phyloP scores from a whole-genome alignment of 2,113 vertebrate genomes.

The Dinomys branickii region DNA sequence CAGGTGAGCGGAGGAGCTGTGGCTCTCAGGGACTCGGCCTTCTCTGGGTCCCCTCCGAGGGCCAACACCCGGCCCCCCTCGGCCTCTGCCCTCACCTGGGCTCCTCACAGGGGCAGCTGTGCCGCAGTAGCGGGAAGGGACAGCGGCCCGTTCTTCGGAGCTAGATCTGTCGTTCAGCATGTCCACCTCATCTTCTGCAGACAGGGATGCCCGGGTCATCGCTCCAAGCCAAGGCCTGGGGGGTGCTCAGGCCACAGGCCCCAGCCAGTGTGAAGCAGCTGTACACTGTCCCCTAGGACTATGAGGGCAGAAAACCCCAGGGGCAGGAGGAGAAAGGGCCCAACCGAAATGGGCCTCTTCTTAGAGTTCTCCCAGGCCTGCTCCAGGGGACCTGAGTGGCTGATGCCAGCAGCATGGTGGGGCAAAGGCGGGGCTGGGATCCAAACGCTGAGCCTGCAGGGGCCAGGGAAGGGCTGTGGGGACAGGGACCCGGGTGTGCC shows the following conservation, averaged over 20 bases:
- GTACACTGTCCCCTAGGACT: not conserved
- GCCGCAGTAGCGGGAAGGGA: constrained; percentile 58
- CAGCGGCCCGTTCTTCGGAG: constrained; percentile 57
- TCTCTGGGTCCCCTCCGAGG: not conserved
- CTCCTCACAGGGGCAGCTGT: not conserved
- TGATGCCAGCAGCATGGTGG: not conserved
- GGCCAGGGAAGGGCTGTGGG: not conserved
- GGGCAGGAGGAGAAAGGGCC: not conserved
- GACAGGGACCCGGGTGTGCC: not conserved
- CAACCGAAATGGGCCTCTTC: not conserved
- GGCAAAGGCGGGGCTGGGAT: not conserved
- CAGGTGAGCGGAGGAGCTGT: not conserved
- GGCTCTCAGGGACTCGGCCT: not conserved
- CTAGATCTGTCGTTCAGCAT: constrained; percentile 25
- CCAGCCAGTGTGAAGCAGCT: not conserved
- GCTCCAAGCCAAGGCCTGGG: not conserved
- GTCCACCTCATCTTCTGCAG: constrained; percentile 75
- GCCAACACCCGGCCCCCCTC: not conserved
- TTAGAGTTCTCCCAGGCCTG: not conserved
- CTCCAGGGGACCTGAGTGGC: not conserved
- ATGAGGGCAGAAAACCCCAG: not conserved
- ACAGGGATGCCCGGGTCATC: constrained; percentile 45
- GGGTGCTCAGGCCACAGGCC: not conserved
- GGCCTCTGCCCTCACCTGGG: constrained; percentile 69
- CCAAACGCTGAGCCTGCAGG: not conserved